Evolutionary conservation across 2,113 vertebrate genomes (phyloP), one percentile per base, ranked within the genome.

Genomic region (Stercorarius parasiticus): DNA sequence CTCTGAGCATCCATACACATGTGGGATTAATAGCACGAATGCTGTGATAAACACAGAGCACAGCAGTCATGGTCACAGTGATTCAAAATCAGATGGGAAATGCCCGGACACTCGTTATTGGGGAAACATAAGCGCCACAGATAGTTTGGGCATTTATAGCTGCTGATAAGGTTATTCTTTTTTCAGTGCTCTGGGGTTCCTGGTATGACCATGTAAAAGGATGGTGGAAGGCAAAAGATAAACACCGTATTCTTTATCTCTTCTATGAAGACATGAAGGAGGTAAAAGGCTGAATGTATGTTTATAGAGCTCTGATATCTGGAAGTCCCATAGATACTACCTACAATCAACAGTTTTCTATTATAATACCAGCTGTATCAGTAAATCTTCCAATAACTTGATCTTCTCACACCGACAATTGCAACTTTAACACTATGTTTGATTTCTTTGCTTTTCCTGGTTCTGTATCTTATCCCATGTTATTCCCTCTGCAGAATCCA

Each of bases 231-330:
- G 95, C 88, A 18, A 98, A 98, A 91, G 96, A 98, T 22, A 94
- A 97, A 15, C 96, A 98, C 34, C 95, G 13, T 53, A 97, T 99
- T 72, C 98, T 98, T 67, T 98, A 98, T 27, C 97, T 98, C 76
- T 98, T 98, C 97, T 98, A 97, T 38, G 98, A 98, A 95, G 98
- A 98, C 47, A 97, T 98, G 95, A 98, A 98, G 27, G 97, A 98
- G 97, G 98, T 98, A 91, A 98, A 86, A 53, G 34, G 23, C 32
- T 76, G 61, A 47, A 74, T 16, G 2, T 65, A 55, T 25, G 22
- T 66, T 76, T 62, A 77, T 11, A 85, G 21, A 84, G 52, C 25
- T 83, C 45, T 82, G 50, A 83, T 84, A 94, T 61, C 25, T 45
- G 9, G 3, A 56, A 52, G n/a, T 69, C 26, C 45, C 50, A 8